Evolutionary conservation across 1,140 invertebrate genomes (phyloP).

Genomic region (Acyrthosiphon pisum): DNA sequence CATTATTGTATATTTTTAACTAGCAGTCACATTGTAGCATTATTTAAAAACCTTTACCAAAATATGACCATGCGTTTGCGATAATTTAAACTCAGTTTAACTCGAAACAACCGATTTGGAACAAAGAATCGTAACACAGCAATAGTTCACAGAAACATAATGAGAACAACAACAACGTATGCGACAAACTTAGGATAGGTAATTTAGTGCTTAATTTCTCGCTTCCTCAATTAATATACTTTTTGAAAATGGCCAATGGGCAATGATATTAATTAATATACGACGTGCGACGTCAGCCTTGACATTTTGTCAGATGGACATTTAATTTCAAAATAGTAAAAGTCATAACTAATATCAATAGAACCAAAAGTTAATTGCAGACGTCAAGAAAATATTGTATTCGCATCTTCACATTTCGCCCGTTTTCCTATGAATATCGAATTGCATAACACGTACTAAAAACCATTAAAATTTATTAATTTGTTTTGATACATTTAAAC

Average conservation of each 20-base stretch:
- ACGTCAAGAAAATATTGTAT: neutral
- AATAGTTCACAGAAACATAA: neutral
- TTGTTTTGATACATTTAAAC: neutral
- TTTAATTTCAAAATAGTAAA: neutral
- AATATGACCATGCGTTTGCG: neutral
- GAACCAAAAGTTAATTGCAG: neutral
- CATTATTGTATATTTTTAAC: neutral
- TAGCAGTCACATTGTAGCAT: neutral
- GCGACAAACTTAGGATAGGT: neutral
- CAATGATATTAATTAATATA: neutral
- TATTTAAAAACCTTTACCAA: neutral
- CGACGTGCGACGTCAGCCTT: neutral
- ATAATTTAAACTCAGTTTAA: neutral
- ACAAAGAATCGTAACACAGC: neutral
- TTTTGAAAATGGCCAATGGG: neutral
- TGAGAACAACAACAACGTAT: neutral
- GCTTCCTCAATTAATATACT: slow-evolving; percentile 13
- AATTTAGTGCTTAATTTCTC: neutral
- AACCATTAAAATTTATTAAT: neutral
- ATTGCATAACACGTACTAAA: neutral
- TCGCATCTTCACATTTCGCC: neutral
- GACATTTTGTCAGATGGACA: neutral
- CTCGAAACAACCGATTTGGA: neutral
- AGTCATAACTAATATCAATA: neutral
- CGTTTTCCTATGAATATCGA: neutral